Base-by-base conservation (phyloP, 2,113 vertebrate genomes). In the Cinclus mexicanus region DNA sequence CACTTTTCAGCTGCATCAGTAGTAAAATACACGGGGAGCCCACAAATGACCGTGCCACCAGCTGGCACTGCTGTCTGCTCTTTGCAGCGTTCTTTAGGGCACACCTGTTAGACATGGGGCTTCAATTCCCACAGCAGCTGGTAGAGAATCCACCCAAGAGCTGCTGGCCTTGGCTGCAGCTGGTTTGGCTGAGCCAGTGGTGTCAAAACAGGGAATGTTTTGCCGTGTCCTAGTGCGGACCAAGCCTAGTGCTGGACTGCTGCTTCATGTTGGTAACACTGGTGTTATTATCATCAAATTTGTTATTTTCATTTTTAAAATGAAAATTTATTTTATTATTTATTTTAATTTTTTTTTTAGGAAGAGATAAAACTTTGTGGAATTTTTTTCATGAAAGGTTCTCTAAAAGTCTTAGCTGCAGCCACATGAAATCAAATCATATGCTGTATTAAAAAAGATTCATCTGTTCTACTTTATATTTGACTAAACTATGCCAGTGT, bases 401-500 rank as follows among this genome's bases (percentile, higher is more conserved):
- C 96, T 97, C 95, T 94, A 96, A 89, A 96, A 92, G 77, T 95
- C 90, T 91, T 97, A 97, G 97, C 97, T 96, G 97, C 97, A 97
- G 97, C 96, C 97, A 95, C 96, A 93, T 96, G 96, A 97, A 96
- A 94, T 95, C 97, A 91, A 96, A 97, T 97, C 96, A 96, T 93
- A 95, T 97, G 91, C 97, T 97, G 97, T 97, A 94, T 97, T 97
- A 90, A 96, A 96, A 95, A 94, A 95, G 90, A 97, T 97, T 97
- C 96, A 95, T 96, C 98, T 97, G 94, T 97, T 97, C 97, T 97
- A 97, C 95, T 97, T 98, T 94, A 97, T 97, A 97, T 96, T 97
- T 98, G 97, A 98, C 97, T 97, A 97, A 98, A 97, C 96, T 98
- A 97, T 98, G 97, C 98, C 97, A 98, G 96, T 98, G 97, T 98